Conservation (phyloP, 1,140 invertebrate genomes). For the Colletes gigas region DNA sequence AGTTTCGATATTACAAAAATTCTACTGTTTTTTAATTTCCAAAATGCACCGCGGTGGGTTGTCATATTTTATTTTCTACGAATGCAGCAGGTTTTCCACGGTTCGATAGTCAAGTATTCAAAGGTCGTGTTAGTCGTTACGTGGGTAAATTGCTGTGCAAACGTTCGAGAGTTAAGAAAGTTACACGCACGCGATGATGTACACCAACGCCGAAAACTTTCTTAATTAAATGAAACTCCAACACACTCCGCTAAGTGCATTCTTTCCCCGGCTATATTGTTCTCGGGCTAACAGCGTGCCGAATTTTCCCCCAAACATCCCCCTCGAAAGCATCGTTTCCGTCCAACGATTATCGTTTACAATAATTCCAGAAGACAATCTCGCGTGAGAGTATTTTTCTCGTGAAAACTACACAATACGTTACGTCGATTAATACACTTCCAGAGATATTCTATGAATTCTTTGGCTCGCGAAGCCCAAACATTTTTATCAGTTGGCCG, state of each 20-base stretch:
- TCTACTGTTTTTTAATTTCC: too few relatives aligned
- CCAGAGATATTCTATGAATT: too few relatives aligned
- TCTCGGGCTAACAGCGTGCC: background rate
- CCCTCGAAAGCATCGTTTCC: background rate
- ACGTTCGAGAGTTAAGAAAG: constrained; percentile 18
- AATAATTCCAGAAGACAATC: background rate
- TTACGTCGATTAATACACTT: too few relatives aligned
- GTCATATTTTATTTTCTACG: too few relatives aligned
- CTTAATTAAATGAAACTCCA: constrained; percentile 43
- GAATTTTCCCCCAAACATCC: constrained; percentile 7
- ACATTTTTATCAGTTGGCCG: too few relatives aligned
- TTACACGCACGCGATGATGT: constrained; percentile 21
- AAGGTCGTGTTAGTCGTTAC: background rate
- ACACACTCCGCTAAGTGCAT: constrained; percentile 2
- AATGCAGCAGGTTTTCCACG: too few relatives aligned
- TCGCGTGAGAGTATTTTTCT: too few relatives aligned
- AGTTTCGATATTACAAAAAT: too few relatives aligned
- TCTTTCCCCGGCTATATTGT: constrained; percentile 13
- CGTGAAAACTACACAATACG: too few relatives aligned
- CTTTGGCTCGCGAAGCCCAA: too few relatives aligned
- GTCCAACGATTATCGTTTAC: background rate
- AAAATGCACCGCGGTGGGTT: too few relatives aligned
- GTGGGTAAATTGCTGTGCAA: constrained; percentile 3
- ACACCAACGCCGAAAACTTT: constrained; percentile 18
- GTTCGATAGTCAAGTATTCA: background rate